Percentiles rank a stretch among this genome's conserved stretches.
Evolutionary conservation across 2,888 invertebrate species (phyloP).

Genomic region (Drosophila subquinaria): DNA sequence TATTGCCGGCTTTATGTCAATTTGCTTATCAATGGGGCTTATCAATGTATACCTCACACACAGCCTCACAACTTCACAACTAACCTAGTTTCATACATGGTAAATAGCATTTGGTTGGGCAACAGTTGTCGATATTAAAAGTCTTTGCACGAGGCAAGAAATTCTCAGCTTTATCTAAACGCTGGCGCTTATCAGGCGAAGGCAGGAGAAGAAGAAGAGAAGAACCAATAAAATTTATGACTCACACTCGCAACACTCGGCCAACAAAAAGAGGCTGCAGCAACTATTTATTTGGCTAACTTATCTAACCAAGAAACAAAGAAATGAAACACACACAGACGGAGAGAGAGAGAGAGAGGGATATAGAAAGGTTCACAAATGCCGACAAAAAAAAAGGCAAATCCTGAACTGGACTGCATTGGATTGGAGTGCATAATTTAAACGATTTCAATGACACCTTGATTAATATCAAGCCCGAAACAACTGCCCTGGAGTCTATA

Average conservation of each 20-base stretch:
- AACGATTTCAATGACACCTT: constrained; percentile 85
- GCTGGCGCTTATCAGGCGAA: constrained; percentile 75
- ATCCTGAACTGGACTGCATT: constrained; percentile 43
- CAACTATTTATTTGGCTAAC: constrained; percentile 60
- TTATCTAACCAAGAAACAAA: constrained; percentile 51
- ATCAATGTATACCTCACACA: constrained; percentile 35
- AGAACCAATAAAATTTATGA: constrained; percentile 69
- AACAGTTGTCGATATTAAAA: constrained; percentile 44
- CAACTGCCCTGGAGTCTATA: constrained; percentile 44
- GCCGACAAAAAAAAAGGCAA: constrained; percentile 48
- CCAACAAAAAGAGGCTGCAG: constrained; percentile 62
- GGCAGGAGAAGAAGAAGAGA: constrained; percentile 31
- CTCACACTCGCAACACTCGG: constrained; percentile 58
- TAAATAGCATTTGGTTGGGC: constrained; percentile 36
- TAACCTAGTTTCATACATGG: constrained; percentile 51
- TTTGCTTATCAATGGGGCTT: constrained; percentile 57
- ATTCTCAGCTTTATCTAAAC: constrained; percentile 69
- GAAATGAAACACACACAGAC: constrained; percentile 5
- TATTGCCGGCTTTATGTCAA: constrained; percentile 25
- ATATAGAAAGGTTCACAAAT: constrained; percentile 50
- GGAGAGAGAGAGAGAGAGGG: neutral
- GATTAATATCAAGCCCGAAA: constrained; percentile 82
- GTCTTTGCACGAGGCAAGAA: constrained; percentile 12
- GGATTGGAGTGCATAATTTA: constrained; percentile 80
- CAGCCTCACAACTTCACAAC: constrained; percentile 39